Evolutionary conservation across 1,140 invertebrate species (phyloP).

Genomic region (Sarcophaga peregrina): DNA sequence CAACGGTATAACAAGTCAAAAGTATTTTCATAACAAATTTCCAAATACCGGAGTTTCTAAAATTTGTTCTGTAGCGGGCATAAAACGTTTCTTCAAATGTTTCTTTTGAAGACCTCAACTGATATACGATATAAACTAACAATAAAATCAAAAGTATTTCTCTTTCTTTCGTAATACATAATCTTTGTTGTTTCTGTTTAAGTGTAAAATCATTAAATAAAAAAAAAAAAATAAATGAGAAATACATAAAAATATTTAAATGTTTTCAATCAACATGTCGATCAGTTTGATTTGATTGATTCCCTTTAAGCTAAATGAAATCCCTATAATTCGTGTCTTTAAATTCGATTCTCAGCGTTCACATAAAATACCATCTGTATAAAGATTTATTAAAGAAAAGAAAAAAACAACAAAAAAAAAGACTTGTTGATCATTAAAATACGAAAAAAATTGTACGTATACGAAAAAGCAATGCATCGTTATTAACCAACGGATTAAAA

Average conservation of each 20-base stretch:
- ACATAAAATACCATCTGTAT: background rate
- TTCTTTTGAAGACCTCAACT: too few relatives aligned
- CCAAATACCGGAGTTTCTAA: too few relatives aligned
- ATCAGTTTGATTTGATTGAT: constrained; percentile 15
- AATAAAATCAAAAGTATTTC: background rate
- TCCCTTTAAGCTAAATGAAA: background rate
- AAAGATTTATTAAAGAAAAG: background rate
- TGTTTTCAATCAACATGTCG: constrained; percentile 20
- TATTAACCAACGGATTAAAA: background rate
- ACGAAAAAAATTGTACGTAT: background rate
- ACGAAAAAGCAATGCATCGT: background rate
- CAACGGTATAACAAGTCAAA: too few relatives aligned
- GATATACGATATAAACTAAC: background rate
- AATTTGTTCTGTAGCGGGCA: too few relatives aligned
- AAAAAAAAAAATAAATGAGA: background rate
- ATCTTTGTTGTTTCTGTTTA: background rate
- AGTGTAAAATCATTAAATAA: background rate
- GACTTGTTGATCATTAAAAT: constrained; percentile 1
- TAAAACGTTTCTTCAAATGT: too few relatives aligned
- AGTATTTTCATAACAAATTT: too few relatives aligned
- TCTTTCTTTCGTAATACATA: background rate
- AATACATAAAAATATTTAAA: background rate
- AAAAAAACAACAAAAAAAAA: background rate
- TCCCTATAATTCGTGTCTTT: background rate
- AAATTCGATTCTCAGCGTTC: background rate